Base-by-base conservation (phyloP, 2,797 vertebrate genomes). In the Pterois miles region DNA sequence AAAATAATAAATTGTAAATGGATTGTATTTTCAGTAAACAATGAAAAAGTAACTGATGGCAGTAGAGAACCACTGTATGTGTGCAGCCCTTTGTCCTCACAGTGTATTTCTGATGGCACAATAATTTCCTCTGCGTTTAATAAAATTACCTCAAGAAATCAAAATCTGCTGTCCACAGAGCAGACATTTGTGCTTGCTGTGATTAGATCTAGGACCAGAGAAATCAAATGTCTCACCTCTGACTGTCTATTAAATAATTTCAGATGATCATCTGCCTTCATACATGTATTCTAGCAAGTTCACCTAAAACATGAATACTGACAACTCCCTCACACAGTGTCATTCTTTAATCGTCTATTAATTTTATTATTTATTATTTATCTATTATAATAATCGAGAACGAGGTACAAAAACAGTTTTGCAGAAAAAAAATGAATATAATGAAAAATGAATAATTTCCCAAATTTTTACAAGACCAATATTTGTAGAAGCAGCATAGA, bases 201-300 rank as follows among this genome's bases (percentile, higher is more conserved):
- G 16, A 59, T 59, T 34, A 38, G n/a, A 10, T 60, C 10, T 20
- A 54, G 11, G 20, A 67, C 73, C 18, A 34, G 33, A 29, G 16
- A 59, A 43, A 77, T 74, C 0, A 38, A 57, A 46, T 12, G 18
- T 72, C 66, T 74, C 34, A 70, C 29, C n/a, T 57, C 27, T 36
- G 58, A 53, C 33, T 57, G 33, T 13, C 23, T 62, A n/a, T 33
- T 48, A n/a, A 48, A 48, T 48, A 48, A 48, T 48, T 48, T 20
- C 46, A 20, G 8, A 48, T 48, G 46, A 48, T 48, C 46, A 20
- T 48, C 46, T n/a, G 46, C 20, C 1, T 43, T 43, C 40, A 43
- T 43, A 43, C 40, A 43, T 43, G 3, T 43, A 43, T 43, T 43
- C 40, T 1, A 43, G 40, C 16, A 7, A 43, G 40, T 53, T 53